These are phyloP conservation scores for Laticauda colubrina DNA, from an alignment of 2,113 vertebrate genomes.

Conservation along the genomic window DNA sequence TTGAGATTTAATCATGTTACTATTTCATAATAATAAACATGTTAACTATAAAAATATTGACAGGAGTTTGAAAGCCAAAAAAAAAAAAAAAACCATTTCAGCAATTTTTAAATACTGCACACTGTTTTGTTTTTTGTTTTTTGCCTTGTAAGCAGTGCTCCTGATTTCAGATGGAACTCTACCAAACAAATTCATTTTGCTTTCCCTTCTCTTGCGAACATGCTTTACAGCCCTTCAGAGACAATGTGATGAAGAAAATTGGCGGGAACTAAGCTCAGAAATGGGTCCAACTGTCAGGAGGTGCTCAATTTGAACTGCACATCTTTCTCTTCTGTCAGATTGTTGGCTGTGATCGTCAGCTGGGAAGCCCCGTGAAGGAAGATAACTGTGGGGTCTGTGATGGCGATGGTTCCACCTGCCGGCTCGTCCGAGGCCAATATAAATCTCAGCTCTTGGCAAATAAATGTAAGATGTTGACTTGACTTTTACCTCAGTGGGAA, in stretches of 20 bases:
- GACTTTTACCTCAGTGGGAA: conserved; percentile 14
- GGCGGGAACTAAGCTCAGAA: conserved; percentile 28
- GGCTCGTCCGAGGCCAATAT: conserved; percentile 91
- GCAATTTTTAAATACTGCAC: background rate
- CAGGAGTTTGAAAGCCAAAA: conserved; percentile 25
- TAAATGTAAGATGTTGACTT: conserved; percentile 78
- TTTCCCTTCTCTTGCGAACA: conserved; percentile 28
- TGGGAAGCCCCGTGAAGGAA: conserved; percentile 90
- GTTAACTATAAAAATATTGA: conserved; percentile 24
- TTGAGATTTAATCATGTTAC: background rate
- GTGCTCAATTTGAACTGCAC: conserved; percentile 50
- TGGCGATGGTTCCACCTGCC: conserved; percentile 93
- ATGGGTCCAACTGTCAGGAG: conserved; percentile 28
- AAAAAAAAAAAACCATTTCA: background rate
- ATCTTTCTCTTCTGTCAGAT: conserved; percentile 79
- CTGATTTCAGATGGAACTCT: conserved; percentile 32
- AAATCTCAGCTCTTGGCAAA: conserved; percentile 88
- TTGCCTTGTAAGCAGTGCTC: conserved; percentile 23
- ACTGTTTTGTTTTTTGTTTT: background rate
- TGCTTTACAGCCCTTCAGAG: conserved; percentile 43
- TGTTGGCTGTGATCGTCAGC: conserved; percentile 92
- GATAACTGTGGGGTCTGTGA: conserved; percentile 96
- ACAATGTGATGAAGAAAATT: conserved; percentile 22
- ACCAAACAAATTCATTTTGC: conserved; percentile 28
- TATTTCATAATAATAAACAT: conserved; percentile 39